Evolutionary conservation across 2,113 vertebrate genomes (phyloP).

Genomic region (Benitochromis conjunctus): DNA sequence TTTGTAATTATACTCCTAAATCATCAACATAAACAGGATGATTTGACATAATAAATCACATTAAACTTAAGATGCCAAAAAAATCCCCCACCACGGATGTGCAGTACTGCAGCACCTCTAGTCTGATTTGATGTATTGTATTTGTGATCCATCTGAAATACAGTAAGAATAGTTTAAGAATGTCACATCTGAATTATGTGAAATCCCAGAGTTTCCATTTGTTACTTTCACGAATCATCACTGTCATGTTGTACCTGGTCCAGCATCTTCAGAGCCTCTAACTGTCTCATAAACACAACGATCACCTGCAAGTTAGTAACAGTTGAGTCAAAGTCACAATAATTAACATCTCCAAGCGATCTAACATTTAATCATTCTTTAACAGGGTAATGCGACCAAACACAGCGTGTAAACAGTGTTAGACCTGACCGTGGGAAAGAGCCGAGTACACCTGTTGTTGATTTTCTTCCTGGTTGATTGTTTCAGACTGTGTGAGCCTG

Average conservation of each 20-base stretch:
- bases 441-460: neutral
- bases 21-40: neutral
- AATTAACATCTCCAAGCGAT: neutral
- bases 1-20: neutral
- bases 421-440: neutral
- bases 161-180: neutral
- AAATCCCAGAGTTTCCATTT: neutral
- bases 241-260: neutral
- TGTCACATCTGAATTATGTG: neutral
- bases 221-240: neutral
- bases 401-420: accelerated
- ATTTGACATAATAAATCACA: neutral
- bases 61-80: neutral
- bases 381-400: neutral
- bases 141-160: neutral
- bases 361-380: neutral
- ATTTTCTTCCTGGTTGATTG: neutral
- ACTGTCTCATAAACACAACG: neutral
- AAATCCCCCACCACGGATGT: neutral
- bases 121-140: neutral
- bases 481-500: neutral
- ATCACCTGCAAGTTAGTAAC: neutral
- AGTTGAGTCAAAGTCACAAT: neutral
- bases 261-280: neutral
- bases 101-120: neutral